Evolutionary conservation across 1,140 invertebrate genomes (phyloP).

Genomic region (Papilio polytes): DNA sequence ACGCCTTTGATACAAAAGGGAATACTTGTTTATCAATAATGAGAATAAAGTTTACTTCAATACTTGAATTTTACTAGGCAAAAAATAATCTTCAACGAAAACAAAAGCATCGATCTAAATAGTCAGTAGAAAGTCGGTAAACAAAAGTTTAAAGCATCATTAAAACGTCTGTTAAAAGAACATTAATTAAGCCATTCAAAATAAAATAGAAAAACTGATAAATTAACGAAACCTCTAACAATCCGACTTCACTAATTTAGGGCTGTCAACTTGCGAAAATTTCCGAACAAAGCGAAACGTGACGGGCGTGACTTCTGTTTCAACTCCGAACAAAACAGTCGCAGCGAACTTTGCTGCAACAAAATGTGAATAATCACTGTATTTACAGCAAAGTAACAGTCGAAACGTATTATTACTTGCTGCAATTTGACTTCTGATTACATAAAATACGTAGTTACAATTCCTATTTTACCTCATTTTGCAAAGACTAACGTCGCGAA

Average conservation of each 20-base stretch:
- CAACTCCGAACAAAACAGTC: conserved; percentile 41
- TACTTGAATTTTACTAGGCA: no score
- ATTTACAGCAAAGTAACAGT: conserved; percentile 15
- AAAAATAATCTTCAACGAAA: background rate
- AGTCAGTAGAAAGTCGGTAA: background rate
- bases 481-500: background rate
- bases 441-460: conserved; percentile 41
- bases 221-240: conserved; percentile 33
- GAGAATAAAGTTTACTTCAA: background rate
- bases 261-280: conserved; percentile 43
- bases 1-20: conserved; percentile 23
- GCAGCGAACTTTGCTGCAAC: conserved; percentile 23
- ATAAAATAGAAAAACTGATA: conserved; percentile 19
- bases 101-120: background rate
- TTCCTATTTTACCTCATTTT: background rate
- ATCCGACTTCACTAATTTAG: conserved; percentile 36
- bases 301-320: conserved; percentile 36
- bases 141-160: background rate
- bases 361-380: conserved; percentile 24
- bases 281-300: conserved; percentile 45
- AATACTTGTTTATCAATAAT: conserved; percentile 8
- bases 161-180: background rate
- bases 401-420: conserved; percentile 8
- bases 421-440: background rate
- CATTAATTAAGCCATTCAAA: background rate